These are phyloP conservation scores for Nesoenas mayeri DNA, from an alignment of 2,113 vertebrate genomes.

Conservation along the genomic window DNA sequence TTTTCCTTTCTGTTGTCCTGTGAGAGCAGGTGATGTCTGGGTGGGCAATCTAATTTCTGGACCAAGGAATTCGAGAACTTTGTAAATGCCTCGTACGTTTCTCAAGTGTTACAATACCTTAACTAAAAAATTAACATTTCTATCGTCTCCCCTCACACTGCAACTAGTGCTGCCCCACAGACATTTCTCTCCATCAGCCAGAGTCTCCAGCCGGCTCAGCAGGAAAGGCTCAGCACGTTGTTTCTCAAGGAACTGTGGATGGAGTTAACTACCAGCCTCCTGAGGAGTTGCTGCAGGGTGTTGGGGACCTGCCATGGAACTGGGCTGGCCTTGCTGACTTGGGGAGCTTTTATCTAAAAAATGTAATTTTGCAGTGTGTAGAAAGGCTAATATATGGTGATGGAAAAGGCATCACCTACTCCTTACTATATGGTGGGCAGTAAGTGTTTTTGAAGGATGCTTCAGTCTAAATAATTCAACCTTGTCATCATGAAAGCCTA, in stretches of 20 bases:
- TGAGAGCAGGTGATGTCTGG: not conserved
- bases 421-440: not conserved
- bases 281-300: not conserved
- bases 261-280: not conserved
- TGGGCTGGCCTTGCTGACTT: not conserved
- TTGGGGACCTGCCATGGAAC: not conserved
- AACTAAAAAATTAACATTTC: not conserved
- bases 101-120: not conserved
- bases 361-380: not conserved
- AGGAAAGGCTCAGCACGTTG: not conserved
- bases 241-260: not conserved
- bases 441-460: not conserved
- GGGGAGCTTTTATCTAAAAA: not conserved
- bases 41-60: not conserved
- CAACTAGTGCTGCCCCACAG: not conserved
- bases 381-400: not conserved
- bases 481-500: not conserved
- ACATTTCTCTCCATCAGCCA: not conserved
- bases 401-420: not conserved
- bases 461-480: conserved; percentile 8
- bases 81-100: not conserved
- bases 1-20: not conserved
- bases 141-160: not conserved
- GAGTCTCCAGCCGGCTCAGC: no score
- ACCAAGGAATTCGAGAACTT: not conserved